Base-by-base conservation (phyloP, 2,888 invertebrate species). In the Microplitis deprimator region DNA sequence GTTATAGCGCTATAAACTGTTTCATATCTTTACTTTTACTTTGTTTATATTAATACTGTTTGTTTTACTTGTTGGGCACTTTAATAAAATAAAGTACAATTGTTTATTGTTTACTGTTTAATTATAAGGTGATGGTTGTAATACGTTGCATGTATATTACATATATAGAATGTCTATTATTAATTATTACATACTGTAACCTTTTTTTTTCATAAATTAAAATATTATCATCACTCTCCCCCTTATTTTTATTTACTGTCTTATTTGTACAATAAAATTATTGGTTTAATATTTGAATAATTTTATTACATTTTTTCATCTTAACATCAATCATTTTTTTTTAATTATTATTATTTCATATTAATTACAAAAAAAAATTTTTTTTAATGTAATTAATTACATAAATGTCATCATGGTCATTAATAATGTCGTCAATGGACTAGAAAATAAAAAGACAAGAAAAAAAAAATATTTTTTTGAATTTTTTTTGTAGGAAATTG, bases 81-180 rank as follows among this genome's bases (percentile, higher is more conserved):
- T 29, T 68, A 78, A 78, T 77, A 65, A 29, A 74, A 73, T 70
- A 70, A 67, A 73, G 62, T 71, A 71, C 20, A 70, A 76, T 77
- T 40, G 68, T 17, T 29, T 74, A 72, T 64, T 67, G 73, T 80
- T 70, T 76, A 78, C 79, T 67, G 73, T 68, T 81, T 62, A 82
- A 80, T 81, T 82, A 81, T 87, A 87, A 87, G 87, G 84, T 86
- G 85, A 84, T 85, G 85, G 84, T 82, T 89, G 87, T 89, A 88
- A 84, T 84, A 83, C 81, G 79, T 80, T 86, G 85, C 86, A 88
- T 88, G 85, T 88, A 87, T 29, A 79, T 83, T 86, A 17, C 62
- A 62, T 62, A 59, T 59, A 62, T 6, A 62, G 16, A 88, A 85
- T 87, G 86, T 88, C 85, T 88, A 88, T 88, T 87, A 85, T 82